These are phyloP conservation scores for Atethmia centrago DNA, from an alignment of 2,888 invertebrate species.

Conservation along the genomic window DNA sequence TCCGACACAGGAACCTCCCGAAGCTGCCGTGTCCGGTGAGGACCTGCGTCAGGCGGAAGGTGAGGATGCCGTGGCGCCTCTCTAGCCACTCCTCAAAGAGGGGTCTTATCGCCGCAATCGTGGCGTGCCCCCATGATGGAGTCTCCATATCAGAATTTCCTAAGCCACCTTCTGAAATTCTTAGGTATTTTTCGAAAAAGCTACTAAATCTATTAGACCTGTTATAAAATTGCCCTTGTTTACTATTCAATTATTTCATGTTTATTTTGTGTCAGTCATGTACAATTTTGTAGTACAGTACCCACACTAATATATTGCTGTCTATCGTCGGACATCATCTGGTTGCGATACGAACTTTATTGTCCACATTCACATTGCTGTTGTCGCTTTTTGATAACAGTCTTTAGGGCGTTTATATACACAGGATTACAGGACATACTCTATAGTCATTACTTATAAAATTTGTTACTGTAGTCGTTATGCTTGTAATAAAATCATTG, in stretches of 20 bases:
- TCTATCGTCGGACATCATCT: slow-evolving; percentile 12
- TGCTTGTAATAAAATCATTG: too few species aligned
- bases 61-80: too few species aligned
- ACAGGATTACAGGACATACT: neutral
- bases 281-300: neutral
- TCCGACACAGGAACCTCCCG: too few species aligned
- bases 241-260: neutral
- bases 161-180: too few species aligned
- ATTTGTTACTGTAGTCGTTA: neutral
- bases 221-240: neutral
- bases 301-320: slow-evolving; percentile 1
- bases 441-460: neutral
- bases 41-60: too few species aligned
- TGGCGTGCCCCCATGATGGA: too few species aligned
- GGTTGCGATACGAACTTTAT: slow-evolving; percentile 9
- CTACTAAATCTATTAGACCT: too few species aligned
- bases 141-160: too few species aligned
- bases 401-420: neutral
- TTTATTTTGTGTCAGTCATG: neutral
- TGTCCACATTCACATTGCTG: neutral
- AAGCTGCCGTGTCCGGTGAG: too few species aligned
- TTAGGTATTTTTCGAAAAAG: too few species aligned
- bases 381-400: slow-evolving; percentile 14
- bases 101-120: too few species aligned
- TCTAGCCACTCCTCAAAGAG: too few species aligned